Percentiles rank a stretch among this genome's conserved stretches.
Conservation (phyloP, 2,888 invertebrate genomes). For the Imbricaverruca yamaguchii region DNA sequence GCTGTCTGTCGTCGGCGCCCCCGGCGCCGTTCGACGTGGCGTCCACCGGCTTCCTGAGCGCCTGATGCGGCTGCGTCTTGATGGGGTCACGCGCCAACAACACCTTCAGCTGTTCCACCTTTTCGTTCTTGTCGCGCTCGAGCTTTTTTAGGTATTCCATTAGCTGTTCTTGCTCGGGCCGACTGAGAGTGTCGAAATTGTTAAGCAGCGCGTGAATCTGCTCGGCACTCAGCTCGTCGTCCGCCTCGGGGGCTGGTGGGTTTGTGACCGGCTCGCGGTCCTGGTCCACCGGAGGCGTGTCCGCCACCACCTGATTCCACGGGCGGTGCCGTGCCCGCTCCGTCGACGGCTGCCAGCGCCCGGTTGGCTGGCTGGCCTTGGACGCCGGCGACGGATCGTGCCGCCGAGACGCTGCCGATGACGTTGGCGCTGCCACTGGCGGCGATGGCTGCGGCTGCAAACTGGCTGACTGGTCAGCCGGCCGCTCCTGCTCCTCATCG, state of each 20-base stretch:
- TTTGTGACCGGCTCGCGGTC: slow-evolving; percentile 9
- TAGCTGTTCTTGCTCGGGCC: slow-evolving; percentile 72
- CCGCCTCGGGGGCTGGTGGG: slow-evolving; percentile 18
- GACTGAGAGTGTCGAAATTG: slow-evolving; percentile 69
- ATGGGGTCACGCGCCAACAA: slow-evolving; percentile 10
- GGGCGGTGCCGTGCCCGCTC: no score
- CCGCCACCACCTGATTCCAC: no score
- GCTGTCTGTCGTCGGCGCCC: neutral
- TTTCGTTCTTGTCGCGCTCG: slow-evolving; percentile 63
- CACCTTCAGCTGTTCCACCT: slow-evolving; percentile 59
- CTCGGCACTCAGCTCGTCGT: slow-evolving; percentile 56
- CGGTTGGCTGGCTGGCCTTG: no score
- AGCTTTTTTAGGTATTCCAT: slow-evolving; percentile 73
- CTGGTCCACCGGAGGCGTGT: neutral
- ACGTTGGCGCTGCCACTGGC: neutral
- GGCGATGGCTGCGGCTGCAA: neutral
- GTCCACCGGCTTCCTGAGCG: neutral
- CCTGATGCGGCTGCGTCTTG: neutral
- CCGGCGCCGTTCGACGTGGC: neutral
- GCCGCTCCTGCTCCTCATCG: slow-evolving; percentile 23
- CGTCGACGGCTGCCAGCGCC: no score
- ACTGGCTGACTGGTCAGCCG: neutral
- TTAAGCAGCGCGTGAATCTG: slow-evolving; percentile 70
- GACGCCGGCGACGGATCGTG: no score
- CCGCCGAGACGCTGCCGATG: no score